A percentile compares a stretch with the other conserved stretches of the same genome.
These are phyloP conservation scores for Columba livia DNA, from an alignment of 2,113 vertebrate genomes.

Conservation along the genomic window DNA sequence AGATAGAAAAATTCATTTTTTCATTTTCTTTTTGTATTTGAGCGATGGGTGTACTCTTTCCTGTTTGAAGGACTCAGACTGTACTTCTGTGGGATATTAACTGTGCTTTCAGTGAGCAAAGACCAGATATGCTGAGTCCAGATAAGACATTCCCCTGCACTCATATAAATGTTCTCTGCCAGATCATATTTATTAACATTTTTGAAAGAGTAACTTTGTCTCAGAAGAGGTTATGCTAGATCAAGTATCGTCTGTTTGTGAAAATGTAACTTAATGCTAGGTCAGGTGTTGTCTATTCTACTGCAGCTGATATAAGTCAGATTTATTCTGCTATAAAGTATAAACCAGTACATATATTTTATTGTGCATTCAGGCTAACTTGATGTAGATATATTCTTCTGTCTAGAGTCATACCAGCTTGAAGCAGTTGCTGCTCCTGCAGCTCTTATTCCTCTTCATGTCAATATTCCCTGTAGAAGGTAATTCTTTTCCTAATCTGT, in stretches of 20 bases:
- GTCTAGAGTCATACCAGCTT: neutral
- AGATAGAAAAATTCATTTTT: neutral
- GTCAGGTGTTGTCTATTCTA: neutral
- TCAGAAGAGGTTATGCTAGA: neutral
- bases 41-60: neutral
- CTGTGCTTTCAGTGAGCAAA: neutral
- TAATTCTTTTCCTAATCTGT: neutral
- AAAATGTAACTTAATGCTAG: neutral
- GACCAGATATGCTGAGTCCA: slow-evolving; percentile 3
- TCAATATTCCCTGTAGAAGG: neutral
- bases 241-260: neutral
- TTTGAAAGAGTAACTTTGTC: neutral
- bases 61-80: neutral
- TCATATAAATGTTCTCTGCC: neutral
- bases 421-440: neutral
- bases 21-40: neutral
- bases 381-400: neutral
- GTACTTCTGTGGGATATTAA: neutral
- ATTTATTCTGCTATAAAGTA: neutral
- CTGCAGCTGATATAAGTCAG: neutral
- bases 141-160: neutral
- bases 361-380: neutral
- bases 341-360: neutral
- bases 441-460: neutral
- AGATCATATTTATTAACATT: slow-evolving; percentile 1